Percentiles rank a stretch among this genome's conserved stretches.
phyloP scores from a whole-genome alignment of 2,113 vertebrate species.

The Mesembrinibis cayennensis region DNA sequence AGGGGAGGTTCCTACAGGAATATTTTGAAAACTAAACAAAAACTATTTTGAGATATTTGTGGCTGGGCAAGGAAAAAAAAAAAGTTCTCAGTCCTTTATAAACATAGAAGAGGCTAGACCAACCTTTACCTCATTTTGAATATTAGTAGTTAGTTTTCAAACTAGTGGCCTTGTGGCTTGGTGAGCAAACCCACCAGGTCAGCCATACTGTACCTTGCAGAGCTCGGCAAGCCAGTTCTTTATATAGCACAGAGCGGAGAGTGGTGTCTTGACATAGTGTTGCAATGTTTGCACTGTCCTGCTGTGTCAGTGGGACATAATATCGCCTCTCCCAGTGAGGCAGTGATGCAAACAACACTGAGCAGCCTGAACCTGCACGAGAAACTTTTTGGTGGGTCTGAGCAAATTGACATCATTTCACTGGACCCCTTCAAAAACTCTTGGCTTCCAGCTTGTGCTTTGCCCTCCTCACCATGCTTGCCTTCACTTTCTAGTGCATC shows the following conservation, averaged over 20 bases:
- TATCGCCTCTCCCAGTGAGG: neutral
- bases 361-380: neutral
- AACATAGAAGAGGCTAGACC: neutral
- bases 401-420: neutral
- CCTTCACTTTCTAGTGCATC: neutral
- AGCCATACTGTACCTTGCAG: neutral
- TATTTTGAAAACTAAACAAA: slow-evolving; percentile 58
- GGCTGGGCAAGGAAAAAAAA: neutral
- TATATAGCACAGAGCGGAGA: neutral
- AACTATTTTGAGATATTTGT: slow-evolving; percentile 52
- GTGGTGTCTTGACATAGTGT: neutral
- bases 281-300: neutral
- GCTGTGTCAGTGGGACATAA: neutral
- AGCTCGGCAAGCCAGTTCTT: neutral
- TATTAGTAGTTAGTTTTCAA: slow-evolving; percentile 38
- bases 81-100: neutral
- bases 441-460: neutral
- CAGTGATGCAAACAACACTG: neutral
- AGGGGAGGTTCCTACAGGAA: slow-evolving; percentile 20
- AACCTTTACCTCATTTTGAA: slow-evolving; percentile 37
- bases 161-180: slow-evolving; percentile 17
- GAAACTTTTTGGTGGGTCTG: neutral
- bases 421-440: neutral
- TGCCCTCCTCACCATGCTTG: accelerated
- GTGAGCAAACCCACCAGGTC: neutral